Evolutionary conservation across 2,888 invertebrate species (phyloP).

Genomic region (Empis stercorea): DNA sequence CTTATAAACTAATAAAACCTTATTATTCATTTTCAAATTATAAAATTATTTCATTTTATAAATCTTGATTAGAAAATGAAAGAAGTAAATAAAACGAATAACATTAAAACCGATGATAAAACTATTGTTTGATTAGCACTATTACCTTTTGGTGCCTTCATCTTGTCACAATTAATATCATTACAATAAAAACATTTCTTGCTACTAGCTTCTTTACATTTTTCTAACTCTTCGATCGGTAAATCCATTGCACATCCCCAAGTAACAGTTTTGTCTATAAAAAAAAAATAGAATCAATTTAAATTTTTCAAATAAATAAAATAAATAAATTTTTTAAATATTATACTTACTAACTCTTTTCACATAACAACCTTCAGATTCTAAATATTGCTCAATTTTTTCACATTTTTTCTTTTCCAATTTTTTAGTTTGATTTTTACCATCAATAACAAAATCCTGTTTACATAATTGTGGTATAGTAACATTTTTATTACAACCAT

Average conservation of each 20-base stretch:
- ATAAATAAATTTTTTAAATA: not conserved
- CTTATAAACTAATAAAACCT: no score
- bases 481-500: not conserved
- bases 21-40: no score
- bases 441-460: not conserved
- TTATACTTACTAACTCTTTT: not conserved
- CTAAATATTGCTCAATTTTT: not conserved
- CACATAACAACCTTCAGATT: constrained; percentile 1
- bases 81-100: not conserved
- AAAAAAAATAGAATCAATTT: not conserved
- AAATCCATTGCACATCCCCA: constrained; percentile 3
- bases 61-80: not conserved
- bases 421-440: not conserved
- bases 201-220: not conserved
- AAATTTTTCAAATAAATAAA: not conserved
- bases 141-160: not conserved
- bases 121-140: not conserved
- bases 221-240: not conserved
- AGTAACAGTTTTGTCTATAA: not conserved
- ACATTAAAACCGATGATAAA: not conserved
- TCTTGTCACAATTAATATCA: not conserved
- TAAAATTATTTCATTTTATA: no score
- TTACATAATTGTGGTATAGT: not conserved
- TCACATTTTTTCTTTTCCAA: not conserved
- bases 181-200: not conserved